phyloP scores from a whole-genome alignment of 2,888 invertebrate species.

The Pristionchus entomophagus region DNA sequence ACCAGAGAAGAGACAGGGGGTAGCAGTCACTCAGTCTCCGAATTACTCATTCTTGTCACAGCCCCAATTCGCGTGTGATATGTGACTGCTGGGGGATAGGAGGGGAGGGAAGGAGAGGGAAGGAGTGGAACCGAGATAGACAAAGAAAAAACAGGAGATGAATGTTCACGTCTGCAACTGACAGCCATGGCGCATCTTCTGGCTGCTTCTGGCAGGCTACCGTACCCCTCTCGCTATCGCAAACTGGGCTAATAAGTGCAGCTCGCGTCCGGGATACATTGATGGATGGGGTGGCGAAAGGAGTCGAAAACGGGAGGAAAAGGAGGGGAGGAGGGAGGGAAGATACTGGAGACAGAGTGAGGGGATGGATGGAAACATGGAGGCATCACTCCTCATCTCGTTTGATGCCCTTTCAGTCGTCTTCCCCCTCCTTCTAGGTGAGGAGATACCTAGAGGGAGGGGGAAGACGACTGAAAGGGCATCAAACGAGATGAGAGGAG shows the following conservation, averaged over 20 bases:
- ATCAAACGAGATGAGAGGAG: not conserved
- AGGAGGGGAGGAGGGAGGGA: not conserved
- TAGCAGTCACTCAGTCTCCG: not conserved
- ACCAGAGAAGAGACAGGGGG: not conserved
- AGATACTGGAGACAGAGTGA: not conserved
- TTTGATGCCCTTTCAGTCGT: too few relatives aligned
- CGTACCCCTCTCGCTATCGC: not conserved
- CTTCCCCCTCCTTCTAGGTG: not conserved
- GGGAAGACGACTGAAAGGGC: slow-evolving; percentile 8
- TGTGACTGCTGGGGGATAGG: not conserved
- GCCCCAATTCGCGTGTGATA: slow-evolving; percentile 24
- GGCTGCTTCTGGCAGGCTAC: not conserved
- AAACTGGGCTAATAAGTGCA: not conserved
- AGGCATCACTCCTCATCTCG: not conserved
- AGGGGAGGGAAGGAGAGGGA: slow-evolving; percentile 1
- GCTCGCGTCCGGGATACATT: not conserved
- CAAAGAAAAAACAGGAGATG: not conserved
- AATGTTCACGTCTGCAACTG: not conserved
- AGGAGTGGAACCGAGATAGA: not conserved
- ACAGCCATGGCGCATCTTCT: not conserved
- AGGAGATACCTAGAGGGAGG: too few relatives aligned
- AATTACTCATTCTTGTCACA: slow-evolving; percentile 14
- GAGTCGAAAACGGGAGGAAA: not conserved
- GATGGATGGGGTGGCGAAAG: slow-evolving; percentile 3
- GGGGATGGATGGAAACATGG: slow-evolving; percentile 19